A percentile compares a stretch with the other conserved stretches of the same genome.
Evolutionary conservation across 2,113 vertebrate species (phyloP).

Genomic region (Phocoena phocoena): DNA sequence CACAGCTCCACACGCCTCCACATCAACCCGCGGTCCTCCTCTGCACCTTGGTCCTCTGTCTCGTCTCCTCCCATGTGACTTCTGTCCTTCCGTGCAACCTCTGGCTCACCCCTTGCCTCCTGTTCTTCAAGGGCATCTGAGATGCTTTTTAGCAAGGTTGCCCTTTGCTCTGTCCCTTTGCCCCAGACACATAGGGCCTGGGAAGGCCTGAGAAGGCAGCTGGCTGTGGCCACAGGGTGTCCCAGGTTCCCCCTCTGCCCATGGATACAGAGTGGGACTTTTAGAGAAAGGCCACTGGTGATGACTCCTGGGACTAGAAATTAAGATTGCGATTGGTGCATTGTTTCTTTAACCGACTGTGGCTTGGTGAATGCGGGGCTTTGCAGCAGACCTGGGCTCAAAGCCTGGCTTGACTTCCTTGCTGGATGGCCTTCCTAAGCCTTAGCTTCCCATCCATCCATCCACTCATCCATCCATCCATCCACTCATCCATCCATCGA

Average conservation of each 20-base stretch:
- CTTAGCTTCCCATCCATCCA: neutral
- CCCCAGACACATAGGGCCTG: neutral
- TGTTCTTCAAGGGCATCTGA: neutral
- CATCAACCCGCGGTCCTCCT: rapidly evolving
- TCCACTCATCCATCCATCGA: too few relatives aligned
- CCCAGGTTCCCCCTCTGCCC: neutral
- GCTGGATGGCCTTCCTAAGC: neutral
- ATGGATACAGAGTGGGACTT: neutral
- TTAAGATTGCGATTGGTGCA: neutral
- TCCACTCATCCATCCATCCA: too few relatives aligned
- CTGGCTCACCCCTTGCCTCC: neutral
- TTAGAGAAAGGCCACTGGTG: neutral
- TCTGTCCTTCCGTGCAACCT: neutral
- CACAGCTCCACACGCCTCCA: neutral
- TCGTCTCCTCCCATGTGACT: neutral
- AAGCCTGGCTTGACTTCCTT: neutral
- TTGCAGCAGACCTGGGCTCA: neutral
- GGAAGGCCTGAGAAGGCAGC: neutral
- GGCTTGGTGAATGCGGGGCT: neutral
- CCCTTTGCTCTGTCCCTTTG: neutral
- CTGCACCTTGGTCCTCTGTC: neutral
- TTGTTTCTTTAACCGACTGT: neutral
- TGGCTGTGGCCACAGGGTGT: rapidly evolving
- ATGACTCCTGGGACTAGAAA: neutral
- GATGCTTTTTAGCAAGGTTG: neutral